Conservation (phyloP, 2,888 invertebrate genomes). For the Callosobruchus maculatus region DNA sequence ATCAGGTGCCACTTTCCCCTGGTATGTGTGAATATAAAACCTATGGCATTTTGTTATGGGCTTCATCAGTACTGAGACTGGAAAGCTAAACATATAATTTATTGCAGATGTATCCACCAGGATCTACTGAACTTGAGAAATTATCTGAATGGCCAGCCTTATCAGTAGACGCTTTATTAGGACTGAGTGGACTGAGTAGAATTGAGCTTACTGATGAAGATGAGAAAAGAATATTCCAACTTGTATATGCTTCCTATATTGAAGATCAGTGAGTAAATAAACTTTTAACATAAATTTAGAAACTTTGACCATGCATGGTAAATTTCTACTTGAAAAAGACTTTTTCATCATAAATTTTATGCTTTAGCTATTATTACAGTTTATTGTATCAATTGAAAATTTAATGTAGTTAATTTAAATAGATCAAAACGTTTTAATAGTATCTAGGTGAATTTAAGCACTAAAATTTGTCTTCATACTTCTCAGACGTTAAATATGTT, state of each 20-base stretch:
- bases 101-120: slow-evolving; percentile 31
- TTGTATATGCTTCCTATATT: background rate
- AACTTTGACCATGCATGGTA: too few species aligned
- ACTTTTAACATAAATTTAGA: too few species aligned
- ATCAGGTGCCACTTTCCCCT: slow-evolving; percentile 30
- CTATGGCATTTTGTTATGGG: too few species aligned
- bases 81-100: background rate
- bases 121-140: slow-evolving; percentile 20
- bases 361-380: too few species aligned
- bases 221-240: background rate
- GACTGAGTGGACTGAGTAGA: background rate
- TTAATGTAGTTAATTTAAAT: too few species aligned
- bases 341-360: background rate
- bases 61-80: too few species aligned
- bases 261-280: background rate
- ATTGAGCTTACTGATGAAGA: background rate
- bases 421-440: too few species aligned
- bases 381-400: background rate
- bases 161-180: slow-evolving; percentile 19
- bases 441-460: too few species aligned
- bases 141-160: slow-evolving; percentile 25
- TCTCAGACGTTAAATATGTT: too few species aligned
- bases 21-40: slow-evolving; percentile 24
- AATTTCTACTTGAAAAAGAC: too few species aligned
- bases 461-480: too few species aligned